phyloP scores from a whole-genome alignment of 2,113 vertebrate genomes.

The Sapajus apella region DNA sequence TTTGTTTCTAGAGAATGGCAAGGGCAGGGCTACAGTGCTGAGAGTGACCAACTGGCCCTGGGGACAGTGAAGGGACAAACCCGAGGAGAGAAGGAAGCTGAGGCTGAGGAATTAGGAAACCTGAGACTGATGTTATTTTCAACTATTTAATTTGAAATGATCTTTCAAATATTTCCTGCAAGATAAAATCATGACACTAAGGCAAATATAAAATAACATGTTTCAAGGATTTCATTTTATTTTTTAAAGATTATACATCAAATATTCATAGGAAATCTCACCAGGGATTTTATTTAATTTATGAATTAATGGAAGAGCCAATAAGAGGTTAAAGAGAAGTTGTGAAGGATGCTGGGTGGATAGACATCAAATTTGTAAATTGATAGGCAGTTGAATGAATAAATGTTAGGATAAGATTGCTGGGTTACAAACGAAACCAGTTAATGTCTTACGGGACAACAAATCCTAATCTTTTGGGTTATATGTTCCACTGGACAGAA shows the following conservation, averaged over 20 bases:
- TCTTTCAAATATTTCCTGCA: not conserved
- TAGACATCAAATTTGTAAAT: not conserved
- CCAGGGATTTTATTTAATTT: not conserved
- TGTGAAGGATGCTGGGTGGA: not conserved
- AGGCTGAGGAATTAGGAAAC: not conserved
- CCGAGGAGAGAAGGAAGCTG: not conserved
- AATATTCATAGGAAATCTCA: no score
- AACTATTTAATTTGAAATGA: not conserved
- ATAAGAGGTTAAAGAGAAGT: not conserved
- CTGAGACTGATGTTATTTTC: not conserved
- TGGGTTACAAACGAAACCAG: not conserved
- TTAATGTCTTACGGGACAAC: not conserved
- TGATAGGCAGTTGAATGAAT: not conserved
- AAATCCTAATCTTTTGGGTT: not conserved
- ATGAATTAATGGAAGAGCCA: not conserved
- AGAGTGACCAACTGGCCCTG: not conserved
- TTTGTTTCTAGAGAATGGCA: not conserved
- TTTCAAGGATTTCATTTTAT: not conserved
- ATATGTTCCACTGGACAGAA: not conserved
- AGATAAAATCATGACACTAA: not conserved
- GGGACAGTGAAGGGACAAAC: not conserved
- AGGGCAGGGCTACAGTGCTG: not conserved
- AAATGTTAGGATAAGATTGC: not conserved
- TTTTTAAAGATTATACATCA: not conserved
- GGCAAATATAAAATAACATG: not conserved